Evolutionary conservation across 2,113 vertebrate species (phyloP).

Genomic region (Corythornis cristatus): DNA sequence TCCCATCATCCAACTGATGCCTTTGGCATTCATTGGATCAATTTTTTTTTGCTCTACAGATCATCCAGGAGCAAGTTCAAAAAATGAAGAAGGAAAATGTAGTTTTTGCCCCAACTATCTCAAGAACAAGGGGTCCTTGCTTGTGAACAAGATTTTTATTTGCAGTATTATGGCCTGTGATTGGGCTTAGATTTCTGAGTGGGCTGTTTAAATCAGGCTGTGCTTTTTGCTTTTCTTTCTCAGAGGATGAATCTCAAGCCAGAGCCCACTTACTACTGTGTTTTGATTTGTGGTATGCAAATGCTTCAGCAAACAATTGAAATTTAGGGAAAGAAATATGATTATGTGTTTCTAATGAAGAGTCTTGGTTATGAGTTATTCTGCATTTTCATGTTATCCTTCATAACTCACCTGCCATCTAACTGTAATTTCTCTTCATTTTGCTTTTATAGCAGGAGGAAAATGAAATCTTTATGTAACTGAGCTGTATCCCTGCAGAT

Average conservation of each 20-base stretch:
- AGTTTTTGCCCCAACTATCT: neutral
- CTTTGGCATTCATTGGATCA: neutral
- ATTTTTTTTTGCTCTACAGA: neutral
- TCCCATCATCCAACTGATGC: neutral
- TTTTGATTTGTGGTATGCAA: neutral
- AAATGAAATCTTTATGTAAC: neutral
- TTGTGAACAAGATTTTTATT: neutral
- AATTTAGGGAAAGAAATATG: neutral
- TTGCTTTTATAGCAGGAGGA: neutral
- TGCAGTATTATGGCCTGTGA: neutral
- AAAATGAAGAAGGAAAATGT: neutral
- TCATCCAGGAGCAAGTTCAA: neutral
- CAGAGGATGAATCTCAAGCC: neutral
- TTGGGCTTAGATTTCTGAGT: neutral
- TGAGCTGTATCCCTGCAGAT: neutral
- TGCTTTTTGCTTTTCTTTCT: neutral
- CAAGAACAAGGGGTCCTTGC: neutral
- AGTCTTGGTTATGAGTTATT: neutral
- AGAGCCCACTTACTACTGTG: neutral
- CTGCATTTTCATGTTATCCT: neutral
- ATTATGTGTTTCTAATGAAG: neutral
- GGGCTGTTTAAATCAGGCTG: neutral
- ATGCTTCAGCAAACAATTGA: neutral
- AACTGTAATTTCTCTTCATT: neutral
- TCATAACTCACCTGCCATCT: neutral